Conservation (phyloP, 2,888 invertebrate species). For the Cyclophora punctaria region DNA sequence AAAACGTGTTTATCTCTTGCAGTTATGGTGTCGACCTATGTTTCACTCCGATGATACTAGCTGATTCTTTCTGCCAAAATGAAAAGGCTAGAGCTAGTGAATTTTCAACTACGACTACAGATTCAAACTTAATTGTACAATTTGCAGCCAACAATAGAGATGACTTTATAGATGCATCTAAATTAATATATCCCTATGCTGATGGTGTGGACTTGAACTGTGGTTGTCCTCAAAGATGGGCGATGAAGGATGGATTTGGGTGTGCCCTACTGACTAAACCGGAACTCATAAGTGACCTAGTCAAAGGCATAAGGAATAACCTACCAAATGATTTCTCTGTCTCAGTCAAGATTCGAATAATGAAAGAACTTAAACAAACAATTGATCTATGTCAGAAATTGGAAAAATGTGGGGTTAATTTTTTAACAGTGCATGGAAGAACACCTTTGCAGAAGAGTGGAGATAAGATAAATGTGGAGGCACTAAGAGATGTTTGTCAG, state of each 20-base stretch:
- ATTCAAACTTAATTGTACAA: conserved; percentile 92
- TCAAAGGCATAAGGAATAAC: conserved; percentile 82
- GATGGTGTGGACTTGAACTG: conserved; percentile 98
- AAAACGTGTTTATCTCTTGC: conserved; percentile 28
- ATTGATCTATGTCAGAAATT: conserved; percentile 86
- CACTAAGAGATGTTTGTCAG: conserved; percentile 82
- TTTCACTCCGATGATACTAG: conserved; percentile 97
- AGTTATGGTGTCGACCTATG: conserved; percentile 91
- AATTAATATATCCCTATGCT: conserved; percentile 86
- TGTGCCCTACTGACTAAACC: conserved; percentile 88
- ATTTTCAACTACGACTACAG: conserved; percentile 83
- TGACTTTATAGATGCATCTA: conserved; percentile 90
- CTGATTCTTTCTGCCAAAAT: conserved; percentile 94
- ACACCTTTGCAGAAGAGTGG: conserved; percentile 88
- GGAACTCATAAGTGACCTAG: conserved; percentile 86
- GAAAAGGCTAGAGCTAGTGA: conserved; percentile 88
- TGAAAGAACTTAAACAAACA: conserved; percentile 80
- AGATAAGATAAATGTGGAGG: conserved; percentile 80
- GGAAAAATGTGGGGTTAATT: conserved; percentile 90
- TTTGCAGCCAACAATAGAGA: conserved; percentile 91
- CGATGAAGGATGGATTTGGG: conserved; percentile 92
- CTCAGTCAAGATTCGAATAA: conserved; percentile 93
- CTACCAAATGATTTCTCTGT: conserved; percentile 86
- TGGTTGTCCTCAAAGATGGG: conserved; percentile 98
- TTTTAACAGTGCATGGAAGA: conserved; percentile 93